Percentiles rank a stretch among this genome's conserved stretches.
phyloP scores from a whole-genome alignment of 2,888 invertebrate species.

The Crepidodera aurea region DNA sequence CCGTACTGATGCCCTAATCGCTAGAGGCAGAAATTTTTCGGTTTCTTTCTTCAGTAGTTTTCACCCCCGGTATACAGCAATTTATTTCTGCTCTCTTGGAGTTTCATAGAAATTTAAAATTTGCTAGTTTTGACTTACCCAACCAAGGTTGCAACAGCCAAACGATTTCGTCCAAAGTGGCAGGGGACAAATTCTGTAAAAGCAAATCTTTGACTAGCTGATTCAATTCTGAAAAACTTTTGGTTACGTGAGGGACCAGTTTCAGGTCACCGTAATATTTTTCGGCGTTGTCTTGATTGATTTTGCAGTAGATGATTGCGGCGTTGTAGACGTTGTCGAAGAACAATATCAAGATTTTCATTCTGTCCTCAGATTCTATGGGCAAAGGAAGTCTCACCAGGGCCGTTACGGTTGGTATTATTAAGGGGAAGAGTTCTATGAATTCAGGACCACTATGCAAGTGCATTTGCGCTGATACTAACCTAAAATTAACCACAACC shows the following conservation, averaged over 20 bases:
- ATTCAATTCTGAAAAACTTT: conserved; percentile 66
- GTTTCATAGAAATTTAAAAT: too few relatives aligned
- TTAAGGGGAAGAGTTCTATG: conserved; percentile 71
- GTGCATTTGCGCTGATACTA: conserved; percentile 55
- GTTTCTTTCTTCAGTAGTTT: too few relatives aligned
- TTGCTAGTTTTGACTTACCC: too few relatives aligned
- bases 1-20: too few relatives aligned
- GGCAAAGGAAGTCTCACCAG: conserved; percentile 62
- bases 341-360: conserved; percentile 69
- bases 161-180: conserved; percentile 76
- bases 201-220: conserved; percentile 73
- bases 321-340: conserved; percentile 62
- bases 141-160: conserved; percentile 75
- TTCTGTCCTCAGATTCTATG: conserved; percentile 70
- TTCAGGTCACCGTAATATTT: conserved; percentile 57
- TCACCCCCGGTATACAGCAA: too few relatives aligned
- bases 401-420: conserved; percentile 70
- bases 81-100: too few relatives aligned
- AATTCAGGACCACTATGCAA: conserved; percentile 59
- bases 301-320: conserved; percentile 59
- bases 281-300: conserved; percentile 46
- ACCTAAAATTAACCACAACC: conserved; percentile 24
- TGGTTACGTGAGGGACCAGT: conserved; percentile 53
- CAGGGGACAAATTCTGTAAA: conserved; percentile 73
- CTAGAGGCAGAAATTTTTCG: too few relatives aligned